Percentiles rank a stretch among this genome's conserved stretches.
Evolutionary conservation across 2,113 vertebrate species (phyloP).

Genomic region (Stigmatopora nigra): DNA sequence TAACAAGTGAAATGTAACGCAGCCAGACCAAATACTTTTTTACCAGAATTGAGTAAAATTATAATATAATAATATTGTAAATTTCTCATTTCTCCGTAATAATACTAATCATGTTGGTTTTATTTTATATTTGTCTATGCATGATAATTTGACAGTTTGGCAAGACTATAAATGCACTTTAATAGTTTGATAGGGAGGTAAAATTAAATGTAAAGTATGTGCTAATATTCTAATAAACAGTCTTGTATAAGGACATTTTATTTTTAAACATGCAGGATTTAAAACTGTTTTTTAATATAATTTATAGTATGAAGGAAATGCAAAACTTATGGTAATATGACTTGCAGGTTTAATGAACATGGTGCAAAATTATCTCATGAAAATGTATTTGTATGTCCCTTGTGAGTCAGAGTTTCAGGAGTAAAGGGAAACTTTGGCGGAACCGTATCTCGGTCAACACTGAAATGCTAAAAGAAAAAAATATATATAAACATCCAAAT

Average conservation of each 20-base stretch:
- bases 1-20: too few species aligned
- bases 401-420: background rate
- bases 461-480: constrained; percentile 11
- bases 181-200: background rate
- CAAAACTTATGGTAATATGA: background rate
- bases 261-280: background rate
- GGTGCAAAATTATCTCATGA: background rate
- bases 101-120: too few species aligned
- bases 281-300: constrained; percentile 3
- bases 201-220: background rate
- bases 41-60: too few species aligned
- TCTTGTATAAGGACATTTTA: background rate
- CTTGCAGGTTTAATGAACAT: background rate
- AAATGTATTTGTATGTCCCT: constrained; percentile 4
- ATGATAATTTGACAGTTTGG: background rate
- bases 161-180: too few species aligned
- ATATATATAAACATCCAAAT: constrained; percentile 11
- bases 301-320: background rate
- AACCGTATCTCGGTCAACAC: background rate
- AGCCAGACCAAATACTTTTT: too few species aligned
- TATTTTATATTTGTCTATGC: background rate
- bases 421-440: background rate
- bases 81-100: too few species aligned
- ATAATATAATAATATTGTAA: too few species aligned
- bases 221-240: background rate